phyloP scores from a whole-genome alignment of 2,888 invertebrate genomes.

The Polydrusus pterygomalis region DNA sequence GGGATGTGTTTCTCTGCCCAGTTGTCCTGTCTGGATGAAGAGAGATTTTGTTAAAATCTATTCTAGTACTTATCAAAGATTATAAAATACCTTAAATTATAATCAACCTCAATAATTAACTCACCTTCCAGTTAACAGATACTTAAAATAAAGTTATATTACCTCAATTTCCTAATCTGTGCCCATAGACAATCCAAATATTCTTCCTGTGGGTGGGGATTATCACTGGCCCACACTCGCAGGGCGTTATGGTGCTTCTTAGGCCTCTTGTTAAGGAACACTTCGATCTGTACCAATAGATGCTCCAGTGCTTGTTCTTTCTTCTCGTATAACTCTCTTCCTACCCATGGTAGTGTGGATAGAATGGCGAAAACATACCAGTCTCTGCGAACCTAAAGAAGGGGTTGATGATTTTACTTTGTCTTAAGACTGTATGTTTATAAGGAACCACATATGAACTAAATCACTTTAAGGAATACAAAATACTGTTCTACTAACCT shows the following conservation, averaged over 20 bases:
- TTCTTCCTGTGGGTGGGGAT: conserved; percentile 96
- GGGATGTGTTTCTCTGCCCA: conserved; percentile 98
- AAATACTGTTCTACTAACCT: conserved; percentile 69
- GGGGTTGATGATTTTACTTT: too few species aligned
- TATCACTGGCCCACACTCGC: conserved; percentile 95
- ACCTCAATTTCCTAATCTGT: conserved; percentile 88
- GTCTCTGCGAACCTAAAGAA: conserved; percentile 77
- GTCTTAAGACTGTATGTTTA: too few species aligned
- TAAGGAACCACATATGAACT: too few species aligned
- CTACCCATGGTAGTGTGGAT: conserved; percentile 96
- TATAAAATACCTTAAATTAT: neutral
- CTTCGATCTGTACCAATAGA: conserved; percentile 91
- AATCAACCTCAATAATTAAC: neutral
- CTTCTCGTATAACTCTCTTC: conserved; percentile 95
- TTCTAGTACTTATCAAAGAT: too few species aligned
- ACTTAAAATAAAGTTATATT: conserved; percentile 15
- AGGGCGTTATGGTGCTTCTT: conserved; percentile 95
- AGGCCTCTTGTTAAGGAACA: conserved; percentile 92
- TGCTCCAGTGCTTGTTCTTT: conserved; percentile 95
- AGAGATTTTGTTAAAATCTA: too few species aligned
- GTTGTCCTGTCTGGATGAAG: conserved; percentile 82
- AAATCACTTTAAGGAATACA: too few species aligned
- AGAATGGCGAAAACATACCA: conserved; percentile 93
- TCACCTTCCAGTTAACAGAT: neutral
- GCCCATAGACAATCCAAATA: conserved; percentile 98